Evolutionary conservation across 2,797 vertebrate species (phyloP).

Genomic region (Aulostomus chinensis): DNA sequence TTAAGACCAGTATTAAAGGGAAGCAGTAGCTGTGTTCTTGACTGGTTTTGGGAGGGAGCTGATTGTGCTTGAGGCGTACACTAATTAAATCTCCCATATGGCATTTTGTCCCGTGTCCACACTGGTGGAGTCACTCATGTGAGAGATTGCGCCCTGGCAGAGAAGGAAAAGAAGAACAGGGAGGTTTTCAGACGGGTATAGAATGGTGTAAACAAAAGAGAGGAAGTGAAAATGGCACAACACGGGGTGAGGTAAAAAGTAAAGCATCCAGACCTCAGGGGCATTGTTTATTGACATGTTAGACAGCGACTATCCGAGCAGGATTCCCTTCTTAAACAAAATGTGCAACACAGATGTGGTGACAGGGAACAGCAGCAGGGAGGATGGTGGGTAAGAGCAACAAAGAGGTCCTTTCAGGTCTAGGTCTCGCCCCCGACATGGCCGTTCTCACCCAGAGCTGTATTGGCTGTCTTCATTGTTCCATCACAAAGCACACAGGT

Average conservation of each 20-base stretch:
- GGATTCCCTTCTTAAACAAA: conserved; percentile 39
- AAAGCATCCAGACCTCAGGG: conserved; percentile 8
- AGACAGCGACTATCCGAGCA: conserved; percentile 20
- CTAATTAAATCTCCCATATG: conserved; percentile 82
- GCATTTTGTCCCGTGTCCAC: conserved; percentile 64
- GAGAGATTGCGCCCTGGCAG: conserved; percentile 61
- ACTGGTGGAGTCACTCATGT: conserved; percentile 64
- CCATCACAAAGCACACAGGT: conserved; percentile 65
- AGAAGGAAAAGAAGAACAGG: conserved; percentile 36
- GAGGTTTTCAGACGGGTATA: conserved; percentile 18
- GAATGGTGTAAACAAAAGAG: conserved; percentile 6
- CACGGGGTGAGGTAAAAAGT: conserved; percentile 2
- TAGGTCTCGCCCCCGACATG: conserved; percentile 38
- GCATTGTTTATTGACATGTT: conserved; percentile 16
- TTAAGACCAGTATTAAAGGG: conserved; percentile 61
- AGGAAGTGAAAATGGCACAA: not conserved
- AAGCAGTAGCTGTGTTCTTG: conserved; percentile 46
- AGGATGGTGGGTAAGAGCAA: conserved; percentile 43
- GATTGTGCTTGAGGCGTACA: conserved; percentile 60
- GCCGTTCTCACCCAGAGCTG: conserved; percentile 45
- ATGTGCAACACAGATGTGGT: conserved; percentile 73
- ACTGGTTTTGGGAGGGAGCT: conserved; percentile 49
- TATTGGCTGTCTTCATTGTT: conserved; percentile 74
- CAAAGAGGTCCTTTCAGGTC: conserved; percentile 69
- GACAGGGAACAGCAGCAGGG: conserved; percentile 24